Evolutionary conservation across 1,140 invertebrate genomes (phyloP), one percentile per base, ranked within the genome.

Genomic region (Philopotamus ludificatus): DNA sequence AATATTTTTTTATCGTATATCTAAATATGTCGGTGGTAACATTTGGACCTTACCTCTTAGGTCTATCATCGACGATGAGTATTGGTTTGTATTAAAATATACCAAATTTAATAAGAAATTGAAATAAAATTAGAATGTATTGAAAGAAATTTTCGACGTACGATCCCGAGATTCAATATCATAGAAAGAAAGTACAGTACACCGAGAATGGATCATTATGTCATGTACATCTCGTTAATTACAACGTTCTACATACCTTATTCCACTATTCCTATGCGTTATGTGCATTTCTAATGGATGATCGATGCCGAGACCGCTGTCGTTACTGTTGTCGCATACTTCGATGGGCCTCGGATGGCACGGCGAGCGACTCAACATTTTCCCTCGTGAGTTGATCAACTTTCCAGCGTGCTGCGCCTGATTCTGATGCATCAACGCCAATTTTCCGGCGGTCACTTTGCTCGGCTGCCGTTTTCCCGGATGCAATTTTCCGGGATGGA

Each of bases 321-420:
- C 90, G 79, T 91, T 92, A 25, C 89, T 92, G 79, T 90, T 92
- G 75, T 92, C 90, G 74, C 89, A 91, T 25, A 79, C 76, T 10
- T 66, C 65, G 47, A 59, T 50, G 7, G 50, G 39, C n/a, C 50
- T 22, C 16, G 76, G 74, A 66, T 77, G 76, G 3, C 76, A 76
- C 51, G 77, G 77, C n/a, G 75, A 66, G 59, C 76, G 64, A n/a
- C 73, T 45, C 65, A 78, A 25, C 54, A 58, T 39, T 60, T 67
- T 63, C 8, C 64, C 60, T 0, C 51, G 39, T 4, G 58, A 55
- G 8, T 23, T 23, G 9, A 49, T 45, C 10, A 59, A 16, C 42
- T 74, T 83, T 53, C 50, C 50, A 21, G 45, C 16, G 15, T 54
- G 26, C 22, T 54, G 49, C 22, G 26, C 18, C n/a, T 44, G 66